Percentiles rank a stretch among this genome's conserved stretches.
These are phyloP conservation scores for Paratrypauchen microcephalus DNA, from an alignment of 2,797 vertebrate species.

Conservation along the genomic window DNA sequence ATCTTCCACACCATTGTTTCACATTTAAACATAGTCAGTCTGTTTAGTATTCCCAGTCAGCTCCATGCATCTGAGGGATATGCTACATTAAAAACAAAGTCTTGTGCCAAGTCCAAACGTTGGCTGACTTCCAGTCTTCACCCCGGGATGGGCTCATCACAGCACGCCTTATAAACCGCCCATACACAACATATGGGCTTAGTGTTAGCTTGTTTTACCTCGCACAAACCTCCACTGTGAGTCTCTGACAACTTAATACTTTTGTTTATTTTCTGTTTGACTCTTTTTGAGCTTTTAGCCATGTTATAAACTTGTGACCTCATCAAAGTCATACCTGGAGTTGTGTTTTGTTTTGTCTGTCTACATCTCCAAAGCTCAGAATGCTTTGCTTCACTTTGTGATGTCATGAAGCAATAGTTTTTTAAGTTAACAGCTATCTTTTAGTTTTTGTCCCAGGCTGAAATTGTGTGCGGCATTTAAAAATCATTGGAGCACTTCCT, in stretches of 20 bases:
- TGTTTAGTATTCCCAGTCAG: background rate
- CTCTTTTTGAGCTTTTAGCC: no score
- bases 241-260: background rate
- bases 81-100: slow-evolving; percentile 39
- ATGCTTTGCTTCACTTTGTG: no score
- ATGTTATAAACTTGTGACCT: no score
- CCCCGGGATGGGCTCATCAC: slow-evolving; percentile 33
- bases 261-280: background rate
- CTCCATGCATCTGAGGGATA: slow-evolving; percentile 22
- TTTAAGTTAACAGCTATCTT: no score
- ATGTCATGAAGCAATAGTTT: no score
- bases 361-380: no score
- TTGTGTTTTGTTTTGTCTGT: no score
- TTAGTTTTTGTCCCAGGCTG: no score
- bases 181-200: slow-evolving; percentile 16
- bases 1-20: background rate
- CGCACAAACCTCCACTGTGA: background rate
- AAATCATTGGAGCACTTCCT: no score
- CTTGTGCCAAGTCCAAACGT: slow-evolving; percentile 26
- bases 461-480: no score
- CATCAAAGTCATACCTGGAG: no score
- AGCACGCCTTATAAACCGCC: slow-evolving; percentile 30
- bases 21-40: background rate
- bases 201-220: slow-evolving; percentile 1
- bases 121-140: slow-evolving; percentile 43